Percentiles rank a stretch among this genome's conserved stretches.
Conservation (phyloP, 2,888 invertebrate genomes). For the Macrostomum cliftonense region DNA sequence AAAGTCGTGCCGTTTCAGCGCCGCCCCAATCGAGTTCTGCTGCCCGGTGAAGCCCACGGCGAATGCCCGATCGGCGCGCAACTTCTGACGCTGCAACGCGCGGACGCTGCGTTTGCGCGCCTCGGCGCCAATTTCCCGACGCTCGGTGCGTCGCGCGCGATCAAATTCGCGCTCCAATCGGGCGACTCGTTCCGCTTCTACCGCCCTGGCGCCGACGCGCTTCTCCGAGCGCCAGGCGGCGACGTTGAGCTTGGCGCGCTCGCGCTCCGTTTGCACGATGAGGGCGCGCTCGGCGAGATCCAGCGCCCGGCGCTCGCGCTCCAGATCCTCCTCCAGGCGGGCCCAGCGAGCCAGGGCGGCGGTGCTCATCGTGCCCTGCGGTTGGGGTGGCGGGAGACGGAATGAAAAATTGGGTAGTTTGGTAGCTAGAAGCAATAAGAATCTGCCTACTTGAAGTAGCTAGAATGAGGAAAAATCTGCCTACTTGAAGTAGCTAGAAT, state of each 20-base stretch:
- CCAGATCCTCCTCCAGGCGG: conserved; percentile 2
- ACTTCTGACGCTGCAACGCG: conserved; percentile 5
- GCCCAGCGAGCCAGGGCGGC: background rate
- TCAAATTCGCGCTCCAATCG: conserved; percentile 19
- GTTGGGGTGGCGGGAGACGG: no score
- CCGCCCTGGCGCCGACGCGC: background rate
- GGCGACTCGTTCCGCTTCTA: background rate
- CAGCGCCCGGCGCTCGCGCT: background rate
- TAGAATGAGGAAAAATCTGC: no score
- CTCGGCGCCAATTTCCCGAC: background rate
- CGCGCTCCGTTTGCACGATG: background rate
- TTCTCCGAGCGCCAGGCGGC: background rate
- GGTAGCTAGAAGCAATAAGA: no score
- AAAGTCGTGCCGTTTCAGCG: conserved; percentile 28
- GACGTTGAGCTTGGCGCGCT: conserved; percentile 1
- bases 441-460: no score
- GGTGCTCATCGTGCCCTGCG: conserved; percentile 4
- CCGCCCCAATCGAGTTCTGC: conserved; percentile 33
- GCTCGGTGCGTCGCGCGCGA: conserved; percentile 13
- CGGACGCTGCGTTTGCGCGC: conserved; percentile 1
- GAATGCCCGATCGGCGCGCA: conserved; percentile 18
- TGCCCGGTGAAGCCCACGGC: conserved; percentile 29
- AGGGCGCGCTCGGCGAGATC: background rate
- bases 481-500: no score
- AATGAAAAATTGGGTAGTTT: no score